phyloP scores from a whole-genome alignment of 2,797 vertebrate species.

The Sebastes cheni region DNA sequence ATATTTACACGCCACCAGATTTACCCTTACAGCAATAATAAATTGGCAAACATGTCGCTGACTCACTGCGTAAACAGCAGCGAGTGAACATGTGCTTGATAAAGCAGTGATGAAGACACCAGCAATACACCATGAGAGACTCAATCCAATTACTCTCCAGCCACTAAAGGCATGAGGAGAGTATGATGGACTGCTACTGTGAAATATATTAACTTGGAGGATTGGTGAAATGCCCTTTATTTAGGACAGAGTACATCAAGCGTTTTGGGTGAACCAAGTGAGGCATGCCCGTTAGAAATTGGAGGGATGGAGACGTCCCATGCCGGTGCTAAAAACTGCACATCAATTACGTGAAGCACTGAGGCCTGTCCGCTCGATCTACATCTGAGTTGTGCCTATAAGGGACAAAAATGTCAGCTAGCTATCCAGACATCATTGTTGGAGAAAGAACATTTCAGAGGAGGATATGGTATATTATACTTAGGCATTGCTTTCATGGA shows the following conservation, averaged over 20 bases:
- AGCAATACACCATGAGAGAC: neutral
- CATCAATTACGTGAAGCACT: slow-evolving; percentile 79
- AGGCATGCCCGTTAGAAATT: slow-evolving; percentile 57
- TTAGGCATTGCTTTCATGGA: slow-evolving; percentile 25
- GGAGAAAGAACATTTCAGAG: slow-evolving; percentile 39
- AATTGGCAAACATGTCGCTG: neutral
- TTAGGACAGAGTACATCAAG: slow-evolving; percentile 60
- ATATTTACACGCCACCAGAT: slow-evolving; percentile 23
- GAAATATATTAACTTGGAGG: slow-evolving; percentile 49
- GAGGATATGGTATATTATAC: neutral
- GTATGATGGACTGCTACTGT: slow-evolving; percentile 34
- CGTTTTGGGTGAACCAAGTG: slow-evolving; percentile 60
- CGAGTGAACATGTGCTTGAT: slow-evolving; percentile 21
- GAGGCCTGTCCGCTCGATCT: slow-evolving; percentile 71
- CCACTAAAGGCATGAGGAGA: slow-evolving; percentile 24
- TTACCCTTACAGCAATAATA: neutral
- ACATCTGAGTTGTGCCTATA: slow-evolving; percentile 50
- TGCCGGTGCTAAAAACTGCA: slow-evolving; percentile 77
- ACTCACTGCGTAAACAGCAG: slow-evolving; percentile 2
- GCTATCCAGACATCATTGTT: slow-evolving; percentile 30
- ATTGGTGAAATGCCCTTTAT: slow-evolving; percentile 69
- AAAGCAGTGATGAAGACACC: slow-evolving; percentile 18
- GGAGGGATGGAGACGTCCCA: slow-evolving; percentile 69
- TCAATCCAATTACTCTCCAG: slow-evolving; percentile 34
- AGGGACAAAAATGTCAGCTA: slow-evolving; percentile 58